These are phyloP conservation scores for Drosophila neonasuta DNA, from an alignment of 2,888 invertebrate genomes.

Conservation along the genomic window DNA sequence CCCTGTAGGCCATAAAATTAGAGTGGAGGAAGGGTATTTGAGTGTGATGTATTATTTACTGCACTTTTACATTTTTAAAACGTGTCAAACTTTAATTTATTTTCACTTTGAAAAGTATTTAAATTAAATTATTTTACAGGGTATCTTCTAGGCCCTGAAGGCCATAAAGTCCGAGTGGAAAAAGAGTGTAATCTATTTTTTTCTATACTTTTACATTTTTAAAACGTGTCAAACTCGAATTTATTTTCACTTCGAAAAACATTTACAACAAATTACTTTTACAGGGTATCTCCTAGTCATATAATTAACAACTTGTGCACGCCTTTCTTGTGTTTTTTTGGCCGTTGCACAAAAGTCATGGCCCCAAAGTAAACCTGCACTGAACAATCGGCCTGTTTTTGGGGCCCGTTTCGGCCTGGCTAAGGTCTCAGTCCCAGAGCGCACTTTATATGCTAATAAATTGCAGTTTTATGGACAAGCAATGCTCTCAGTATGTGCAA, in stretches of 20 bases:
- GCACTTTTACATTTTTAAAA: too few species aligned
- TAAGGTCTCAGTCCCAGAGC: conserved; percentile 40
- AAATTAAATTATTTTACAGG: not conserved
- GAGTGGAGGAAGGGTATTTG: not conserved
- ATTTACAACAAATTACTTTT: not conserved
- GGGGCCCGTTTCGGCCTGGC: conserved; percentile 36
- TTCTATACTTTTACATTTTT: not conserved
- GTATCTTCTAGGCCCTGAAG: not conserved
- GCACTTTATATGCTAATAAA: conserved; percentile 75
- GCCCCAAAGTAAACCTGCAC: conserved; percentile 48
- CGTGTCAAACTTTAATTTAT: too few species aligned
- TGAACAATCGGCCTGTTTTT: conserved; percentile 18
- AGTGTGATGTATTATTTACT: not conserved
- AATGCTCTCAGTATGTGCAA: conserved; percentile 2
- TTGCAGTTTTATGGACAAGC: conserved; percentile 74
- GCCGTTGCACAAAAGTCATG: conserved; percentile 40
- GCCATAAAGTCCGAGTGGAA: not conserved
- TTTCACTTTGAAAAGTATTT: too few species aligned
- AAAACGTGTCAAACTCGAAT: not conserved
- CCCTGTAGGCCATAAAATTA: conserved; percentile 4
- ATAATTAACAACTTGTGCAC: not conserved
- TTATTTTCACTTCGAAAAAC: not conserved
- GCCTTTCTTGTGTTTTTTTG: conserved; percentile 3
- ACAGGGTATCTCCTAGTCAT: not conserved
- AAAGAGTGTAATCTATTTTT: not conserved